These are phyloP conservation scores for Papilio aristodemus DNA, from an alignment of 1,140 invertebrate genomes.

Conservation along the genomic window DNA sequence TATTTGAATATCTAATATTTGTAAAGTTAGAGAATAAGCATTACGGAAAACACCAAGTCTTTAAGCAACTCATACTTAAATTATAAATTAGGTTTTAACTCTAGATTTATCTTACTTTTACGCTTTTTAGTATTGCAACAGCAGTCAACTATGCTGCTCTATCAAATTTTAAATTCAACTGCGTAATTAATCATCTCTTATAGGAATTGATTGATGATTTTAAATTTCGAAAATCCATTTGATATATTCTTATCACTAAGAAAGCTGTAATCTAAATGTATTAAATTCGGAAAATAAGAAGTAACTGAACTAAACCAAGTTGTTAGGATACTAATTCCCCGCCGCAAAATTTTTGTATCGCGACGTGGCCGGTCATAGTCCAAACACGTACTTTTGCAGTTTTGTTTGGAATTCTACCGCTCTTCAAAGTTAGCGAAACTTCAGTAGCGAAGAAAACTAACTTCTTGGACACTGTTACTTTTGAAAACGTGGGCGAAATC, in stretches of 20 bases:
- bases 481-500: slow-evolving; percentile 16
- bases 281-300: not conserved
- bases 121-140: not conserved
- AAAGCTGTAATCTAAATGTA: not conserved
- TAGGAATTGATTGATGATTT: too few species aligned
- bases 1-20: slow-evolving; percentile 14
- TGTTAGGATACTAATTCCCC: slow-evolving; percentile 10
- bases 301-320: slow-evolving; percentile 6
- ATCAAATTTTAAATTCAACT: too few species aligned
- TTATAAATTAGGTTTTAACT: not conserved
- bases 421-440: slow-evolving; percentile 20
- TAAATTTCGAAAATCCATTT: too few species aligned
- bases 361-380: slow-evolving; percentile 17
- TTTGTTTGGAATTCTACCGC: slow-evolving; percentile 23
- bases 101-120: not conserved
- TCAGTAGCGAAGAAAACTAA: slow-evolving; percentile 14
- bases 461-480: slow-evolving; percentile 23
- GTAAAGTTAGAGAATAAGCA: not conserved
- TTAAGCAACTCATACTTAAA: not conserved
- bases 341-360: slow-evolving; percentile 19
- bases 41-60: not conserved
- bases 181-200: too few species aligned
- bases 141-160: not conserved
- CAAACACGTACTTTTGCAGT: slow-evolving; percentile 23
- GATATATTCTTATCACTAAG: not conserved